These are phyloP conservation scores for Brevimyrus niger DNA, from an alignment of 2,113 vertebrate species.

Conservation along the genomic window DNA sequence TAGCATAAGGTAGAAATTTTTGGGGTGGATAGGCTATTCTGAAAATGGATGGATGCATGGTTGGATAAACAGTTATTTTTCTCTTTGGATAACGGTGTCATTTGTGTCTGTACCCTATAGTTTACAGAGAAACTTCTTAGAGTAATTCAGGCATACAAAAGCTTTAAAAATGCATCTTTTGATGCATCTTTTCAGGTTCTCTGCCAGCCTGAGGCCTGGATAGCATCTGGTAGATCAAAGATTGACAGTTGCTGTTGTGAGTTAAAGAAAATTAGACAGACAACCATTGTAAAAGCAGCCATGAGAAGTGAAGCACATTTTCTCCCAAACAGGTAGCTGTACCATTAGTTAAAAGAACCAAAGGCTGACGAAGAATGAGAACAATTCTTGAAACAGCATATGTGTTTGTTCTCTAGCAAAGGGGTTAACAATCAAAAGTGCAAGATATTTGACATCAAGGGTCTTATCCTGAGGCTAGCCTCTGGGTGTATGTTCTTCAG, in stretches of 20 bases:
- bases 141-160: background rate
- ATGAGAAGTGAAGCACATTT: background rate
- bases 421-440: background rate
- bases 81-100: background rate
- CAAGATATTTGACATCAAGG: background rate
- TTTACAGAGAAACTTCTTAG: background rate
- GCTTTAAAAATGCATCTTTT: background rate
- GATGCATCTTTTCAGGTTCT: background rate
- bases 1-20: background rate
- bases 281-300: background rate
- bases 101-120: background rate
- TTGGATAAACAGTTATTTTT: background rate
- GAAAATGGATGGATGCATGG: background rate
- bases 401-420: too few species aligned
- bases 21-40: background rate
- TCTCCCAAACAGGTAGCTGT: background rate
- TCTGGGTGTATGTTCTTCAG: background rate
- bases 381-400: background rate
- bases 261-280: constrained; percentile 10
- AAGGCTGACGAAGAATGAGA: background rate
- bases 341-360: background rate
- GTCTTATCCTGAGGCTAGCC: background rate
- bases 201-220: background rate
- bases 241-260: background rate
- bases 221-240: background rate